These are phyloP conservation scores for Anguilla rostrata DNA, from an alignment of 2,113 vertebrate genomes.

Conservation along the genomic window DNA sequence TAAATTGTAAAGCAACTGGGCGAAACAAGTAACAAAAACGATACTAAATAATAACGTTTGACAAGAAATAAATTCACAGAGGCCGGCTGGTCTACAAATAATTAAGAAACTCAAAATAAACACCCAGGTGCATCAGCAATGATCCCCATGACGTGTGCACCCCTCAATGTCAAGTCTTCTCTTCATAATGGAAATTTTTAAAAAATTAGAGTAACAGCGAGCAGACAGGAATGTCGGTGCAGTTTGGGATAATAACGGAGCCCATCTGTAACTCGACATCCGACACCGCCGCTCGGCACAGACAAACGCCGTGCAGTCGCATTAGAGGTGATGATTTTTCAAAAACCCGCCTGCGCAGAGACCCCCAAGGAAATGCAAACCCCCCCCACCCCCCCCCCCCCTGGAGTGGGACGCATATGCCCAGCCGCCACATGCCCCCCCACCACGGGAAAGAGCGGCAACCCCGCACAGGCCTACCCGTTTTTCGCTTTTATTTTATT, in stretches of 20 bases:
- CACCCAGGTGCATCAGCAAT: not conserved
- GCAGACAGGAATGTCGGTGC: not conserved
- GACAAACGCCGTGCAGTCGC: not conserved
- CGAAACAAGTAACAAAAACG: no score
- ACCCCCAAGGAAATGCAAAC: constrained; percentile 41
- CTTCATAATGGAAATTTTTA: not conserved
- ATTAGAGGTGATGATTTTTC: constrained; percentile 58
- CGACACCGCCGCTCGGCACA: not conserved
- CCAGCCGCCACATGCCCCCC: constrained; percentile 34
- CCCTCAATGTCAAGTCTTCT: not conserved
- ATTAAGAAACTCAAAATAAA: not conserved
- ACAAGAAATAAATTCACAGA: not conserved
- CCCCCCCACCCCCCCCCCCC: constrained; percentile 29
- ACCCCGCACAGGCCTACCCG: not conserved
- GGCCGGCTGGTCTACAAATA: not conserved
- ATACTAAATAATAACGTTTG: not conserved
- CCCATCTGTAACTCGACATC: constrained; percentile 4
- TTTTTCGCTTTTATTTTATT: not conserved
- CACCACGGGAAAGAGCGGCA: not conserved
- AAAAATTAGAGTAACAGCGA: not conserved
- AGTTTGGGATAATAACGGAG: not conserved
- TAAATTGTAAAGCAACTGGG: no score
- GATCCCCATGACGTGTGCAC: not conserved
- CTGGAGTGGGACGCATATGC: constrained; percentile 35
- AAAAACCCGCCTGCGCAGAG: constrained; percentile 34